Percentiles rank a stretch among this genome's conserved stretches.
Evolutionary conservation across 37 sponge, comb jelly and placozoan species (phyloP).

Genomic region (Trichoplax adhaerens): DNA sequence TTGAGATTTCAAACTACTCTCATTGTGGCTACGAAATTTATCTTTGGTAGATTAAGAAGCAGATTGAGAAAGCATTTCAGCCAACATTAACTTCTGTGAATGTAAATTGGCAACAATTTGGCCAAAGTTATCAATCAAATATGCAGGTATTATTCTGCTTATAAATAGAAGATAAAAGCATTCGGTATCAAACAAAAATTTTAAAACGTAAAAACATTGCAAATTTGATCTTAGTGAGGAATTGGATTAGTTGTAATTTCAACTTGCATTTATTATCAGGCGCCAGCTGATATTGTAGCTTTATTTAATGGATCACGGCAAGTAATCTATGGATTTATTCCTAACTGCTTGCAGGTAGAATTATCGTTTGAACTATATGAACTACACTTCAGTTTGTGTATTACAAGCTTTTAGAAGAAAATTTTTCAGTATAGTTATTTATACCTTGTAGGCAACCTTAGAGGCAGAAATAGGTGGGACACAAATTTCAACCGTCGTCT

Average conservation of each 20-base stretch:
- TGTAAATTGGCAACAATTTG: slow-evolving; percentile 82
- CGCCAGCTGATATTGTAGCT: slow-evolving; percentile 65
- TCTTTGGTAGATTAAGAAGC: slow-evolving; percentile 22
- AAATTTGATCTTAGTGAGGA: no score
- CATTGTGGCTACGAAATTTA: not conserved
- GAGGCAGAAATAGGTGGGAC: slow-evolving; percentile 79
- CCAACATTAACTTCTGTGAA: slow-evolving; percentile 65
- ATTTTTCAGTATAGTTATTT: no score
- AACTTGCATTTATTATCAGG: slow-evolving; percentile 16
- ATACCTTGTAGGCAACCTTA: slow-evolving; percentile 37
- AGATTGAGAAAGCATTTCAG: slow-evolving; percentile 72
- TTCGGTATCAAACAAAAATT: no score
- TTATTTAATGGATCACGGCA: slow-evolving; percentile 78
- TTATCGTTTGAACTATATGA: no score
- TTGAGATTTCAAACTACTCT: no score
- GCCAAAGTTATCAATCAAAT: slow-evolving; percentile 36
- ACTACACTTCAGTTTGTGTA: no score
- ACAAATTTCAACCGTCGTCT: slow-evolving; percentile 72
- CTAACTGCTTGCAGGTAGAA: not conserved
- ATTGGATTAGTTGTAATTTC: no score
- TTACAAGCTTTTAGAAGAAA: no score
- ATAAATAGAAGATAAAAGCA: no score
- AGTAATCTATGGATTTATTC: slow-evolving; percentile 16
- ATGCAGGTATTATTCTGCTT: slow-evolving; percentile 22
- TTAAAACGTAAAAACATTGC: no score